Conservation (phyloP, 2,797 vertebrate species). For the Alauda arvensis region DNA sequence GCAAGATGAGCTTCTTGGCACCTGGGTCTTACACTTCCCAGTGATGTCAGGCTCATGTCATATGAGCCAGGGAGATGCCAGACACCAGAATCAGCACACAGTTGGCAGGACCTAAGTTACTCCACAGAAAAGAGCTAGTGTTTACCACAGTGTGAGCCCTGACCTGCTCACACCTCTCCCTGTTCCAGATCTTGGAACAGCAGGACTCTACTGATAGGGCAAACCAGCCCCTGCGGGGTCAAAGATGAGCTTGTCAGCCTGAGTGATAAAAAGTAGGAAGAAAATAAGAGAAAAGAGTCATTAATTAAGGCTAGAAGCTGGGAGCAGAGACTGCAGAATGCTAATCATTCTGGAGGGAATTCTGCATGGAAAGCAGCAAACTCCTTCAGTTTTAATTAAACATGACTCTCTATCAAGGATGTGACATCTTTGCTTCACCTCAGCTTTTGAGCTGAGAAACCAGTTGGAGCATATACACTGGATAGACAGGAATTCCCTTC, state of each 20-base stretch:
- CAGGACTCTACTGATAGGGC: neutral
- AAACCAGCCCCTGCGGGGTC: neutral
- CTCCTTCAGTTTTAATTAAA: conserved; percentile 29
- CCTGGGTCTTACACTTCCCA: neutral
- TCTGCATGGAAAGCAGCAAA: neutral
- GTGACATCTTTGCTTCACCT: neutral
- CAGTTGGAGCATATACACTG: neutral
- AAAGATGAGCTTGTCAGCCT: neutral
- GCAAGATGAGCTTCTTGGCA: neutral
- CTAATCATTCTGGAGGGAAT: neutral
- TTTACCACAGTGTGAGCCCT: neutral
- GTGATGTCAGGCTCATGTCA: neutral
- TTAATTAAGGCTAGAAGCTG: conserved; percentile 25
- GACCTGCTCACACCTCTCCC: neutral
- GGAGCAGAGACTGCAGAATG: neutral
- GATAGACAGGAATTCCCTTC: neutral
- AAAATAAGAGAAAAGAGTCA: conserved; percentile 14
- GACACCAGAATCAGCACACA: neutral
- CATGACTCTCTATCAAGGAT: neutral
- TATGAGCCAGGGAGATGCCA: neutral
- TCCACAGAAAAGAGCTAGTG: neutral
- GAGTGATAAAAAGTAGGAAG: neutral
- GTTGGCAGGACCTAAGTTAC: neutral
- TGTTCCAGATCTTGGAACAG: neutral
- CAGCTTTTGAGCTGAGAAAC: neutral